Percentiles rank a stretch among this genome's conserved stretches.
Evolutionary conservation across 2,797 vertebrate species (phyloP).

Genomic region (Arctocebus calabarensis): DNA sequence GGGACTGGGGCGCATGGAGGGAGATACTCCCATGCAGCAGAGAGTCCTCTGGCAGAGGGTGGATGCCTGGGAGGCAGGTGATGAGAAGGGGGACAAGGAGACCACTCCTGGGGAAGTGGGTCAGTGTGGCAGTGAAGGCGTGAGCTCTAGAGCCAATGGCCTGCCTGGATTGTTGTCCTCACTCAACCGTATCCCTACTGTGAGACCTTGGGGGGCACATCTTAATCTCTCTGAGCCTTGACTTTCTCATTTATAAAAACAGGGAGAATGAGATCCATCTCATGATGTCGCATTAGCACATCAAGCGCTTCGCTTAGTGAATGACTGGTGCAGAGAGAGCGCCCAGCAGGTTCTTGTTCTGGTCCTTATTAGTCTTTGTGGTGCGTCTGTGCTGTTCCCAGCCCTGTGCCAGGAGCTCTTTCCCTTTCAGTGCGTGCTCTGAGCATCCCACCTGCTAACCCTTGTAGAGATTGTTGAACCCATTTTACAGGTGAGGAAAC

Average conservation of each 20-base stretch:
- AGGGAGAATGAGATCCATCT: neutral
- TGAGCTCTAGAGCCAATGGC: neutral
- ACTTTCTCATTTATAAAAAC: neutral
- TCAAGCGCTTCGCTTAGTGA: neutral
- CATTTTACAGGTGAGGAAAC: neutral
- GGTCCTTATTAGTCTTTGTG: accelerated
- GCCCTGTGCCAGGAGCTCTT: neutral
- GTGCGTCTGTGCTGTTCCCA: neutral
- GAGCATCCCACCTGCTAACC: neutral
- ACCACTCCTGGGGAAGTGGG: neutral
- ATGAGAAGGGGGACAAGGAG: neutral
- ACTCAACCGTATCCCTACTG: neutral
- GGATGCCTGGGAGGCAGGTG: neutral
- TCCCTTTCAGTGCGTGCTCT: neutral
- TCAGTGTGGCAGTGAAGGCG: neutral
- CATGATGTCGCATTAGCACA: neutral
- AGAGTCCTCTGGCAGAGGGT: neutral
- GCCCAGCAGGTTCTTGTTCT: neutral
- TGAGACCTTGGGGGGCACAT: neutral
- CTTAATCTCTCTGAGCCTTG: neutral
- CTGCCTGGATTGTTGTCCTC: neutral
- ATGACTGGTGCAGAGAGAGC: neutral
- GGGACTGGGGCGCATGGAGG: neutral
- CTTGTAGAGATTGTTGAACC: neutral
- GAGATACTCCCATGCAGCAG: neutral